phyloP scores from a whole-genome alignment of 2,113 vertebrate genomes.

The Butorides virescens region DNA sequence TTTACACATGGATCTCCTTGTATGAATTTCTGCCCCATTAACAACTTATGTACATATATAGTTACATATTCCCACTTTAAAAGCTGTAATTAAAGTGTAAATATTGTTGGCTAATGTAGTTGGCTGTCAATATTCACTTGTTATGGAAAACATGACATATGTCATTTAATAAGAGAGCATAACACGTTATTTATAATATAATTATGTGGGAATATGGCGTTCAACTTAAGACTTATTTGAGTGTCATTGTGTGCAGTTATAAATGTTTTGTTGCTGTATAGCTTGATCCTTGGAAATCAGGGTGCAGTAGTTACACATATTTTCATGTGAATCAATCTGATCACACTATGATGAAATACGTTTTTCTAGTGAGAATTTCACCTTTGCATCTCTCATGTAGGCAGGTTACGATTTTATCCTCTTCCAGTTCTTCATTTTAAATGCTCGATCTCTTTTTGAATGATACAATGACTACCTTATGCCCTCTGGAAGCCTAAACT shows the following conservation, averaged over 20 bases:
- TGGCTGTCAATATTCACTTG: slow-evolving; percentile 27
- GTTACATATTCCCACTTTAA: slow-evolving; percentile 27
- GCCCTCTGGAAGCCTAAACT: background rate
- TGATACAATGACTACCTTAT: background rate
- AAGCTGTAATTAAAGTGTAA: slow-evolving; percentile 41
- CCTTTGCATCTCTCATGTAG: background rate
- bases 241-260: background rate
- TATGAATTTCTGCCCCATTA: background rate
- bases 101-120: slow-evolving; percentile 41
- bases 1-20: background rate
- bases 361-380: background rate
- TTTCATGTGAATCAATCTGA: background rate
- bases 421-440: background rate
- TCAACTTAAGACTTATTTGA: background rate
- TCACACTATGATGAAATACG: background rate
- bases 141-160: slow-evolving; percentile 28
- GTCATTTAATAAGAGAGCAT: slow-evolving; percentile 35
- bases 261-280: background rate
- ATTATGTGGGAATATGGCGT: background rate
- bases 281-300: background rate
- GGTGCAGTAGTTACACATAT: background rate
- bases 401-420: background rate
- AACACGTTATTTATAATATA: background rate
- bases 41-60: background rate
- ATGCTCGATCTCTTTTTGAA: background rate